Base-by-base conservation (phyloP, 2,888 invertebrate genomes). In the Gymnocheta viridis region DNA sequence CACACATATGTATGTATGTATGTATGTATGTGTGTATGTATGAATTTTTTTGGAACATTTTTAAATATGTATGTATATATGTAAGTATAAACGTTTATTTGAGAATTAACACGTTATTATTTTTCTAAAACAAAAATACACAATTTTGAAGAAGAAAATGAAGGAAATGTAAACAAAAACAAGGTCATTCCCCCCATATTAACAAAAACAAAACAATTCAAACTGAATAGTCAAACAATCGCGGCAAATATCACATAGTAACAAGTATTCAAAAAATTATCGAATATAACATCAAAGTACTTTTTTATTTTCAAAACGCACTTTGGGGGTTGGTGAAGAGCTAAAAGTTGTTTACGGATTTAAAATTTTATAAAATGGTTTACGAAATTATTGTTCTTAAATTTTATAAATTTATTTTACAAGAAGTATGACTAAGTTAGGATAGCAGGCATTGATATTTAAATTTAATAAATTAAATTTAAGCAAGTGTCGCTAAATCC, bases 171-270 rank as follows among this genome's bases (percentile, higher is more conserved):
- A 22, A 74, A 64, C 74, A 74, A 64, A 29, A 54, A 32, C 54
- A 76, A 76, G 66, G 76, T 44, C 38, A 17, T 64, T 64, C n/a
- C 54, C 44, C 44, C 22, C n/a, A 4, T 29, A 44, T 44, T 44
- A 17, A 29, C 58, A 54, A 54, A 38, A 74, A 41, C 7, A 41
- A 29, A 17, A 44, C 7, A 51, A 56, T 62, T 69, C 82, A 82
- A 85, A 85, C 4, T 41, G 24, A 82, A 58, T 27, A 22, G 24
- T n/a, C 19, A 54, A 32, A 58, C 49, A 70, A 27, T 77, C 84
- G 85, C 58, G 81, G 79, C 82, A 84, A 85, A 84, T 19, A 73
- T 69, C 85, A 85, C 85, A 82, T 85, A 84, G 85, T 82, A 84
- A 84, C 79, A 84, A 54, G 51, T 67, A 64, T 64, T 74, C 47